A percentile compares a stretch with the other conserved stretches of the same genome.
Evolutionary conservation across 2,888 invertebrate species (phyloP).

Genomic region (Lasioglossum villosulum): DNA sequence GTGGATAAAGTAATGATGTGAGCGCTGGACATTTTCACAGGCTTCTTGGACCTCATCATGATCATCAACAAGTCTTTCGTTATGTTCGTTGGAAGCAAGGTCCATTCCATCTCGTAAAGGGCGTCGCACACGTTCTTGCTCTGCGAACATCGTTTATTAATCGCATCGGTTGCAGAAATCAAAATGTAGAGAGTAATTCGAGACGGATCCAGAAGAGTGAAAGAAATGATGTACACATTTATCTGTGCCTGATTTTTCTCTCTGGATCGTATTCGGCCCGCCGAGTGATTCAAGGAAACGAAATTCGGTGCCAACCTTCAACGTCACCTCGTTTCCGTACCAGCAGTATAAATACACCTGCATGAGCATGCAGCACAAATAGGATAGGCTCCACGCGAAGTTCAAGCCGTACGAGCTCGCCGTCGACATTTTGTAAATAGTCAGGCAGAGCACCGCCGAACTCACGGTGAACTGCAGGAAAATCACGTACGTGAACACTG

Average conservation of each 20-base stretch:
- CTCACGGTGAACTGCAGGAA: constrained; percentile 63
- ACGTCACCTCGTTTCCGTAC: constrained; percentile 75
- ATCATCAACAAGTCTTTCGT: constrained; percentile 65
- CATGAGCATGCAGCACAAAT: constrained; percentile 62
- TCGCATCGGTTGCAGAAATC: not conserved
- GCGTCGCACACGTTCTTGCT: constrained; percentile 63
- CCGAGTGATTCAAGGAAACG: constrained; percentile 6
- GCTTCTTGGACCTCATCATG: constrained; percentile 59
- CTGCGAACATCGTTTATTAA: constrained; percentile 40
- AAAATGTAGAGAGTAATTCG: not conserved
- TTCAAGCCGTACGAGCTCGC: constrained; percentile 41
- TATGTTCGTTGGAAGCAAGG: constrained; percentile 40
- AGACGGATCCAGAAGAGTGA: not conserved
- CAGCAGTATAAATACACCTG: constrained; percentile 77
- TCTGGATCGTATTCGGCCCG: not conserved
- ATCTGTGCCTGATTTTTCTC: not conserved
- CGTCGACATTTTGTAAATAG: constrained; percentile 57
- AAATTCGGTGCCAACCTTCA: constrained; percentile 57
- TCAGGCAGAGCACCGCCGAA: constrained; percentile 59
- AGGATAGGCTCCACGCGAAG: constrained; percentile 51
- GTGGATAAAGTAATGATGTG: constrained; percentile 65
- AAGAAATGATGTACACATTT: not conserved
- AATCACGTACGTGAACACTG: constrained; percentile 58
- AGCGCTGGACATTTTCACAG: constrained; percentile 64
- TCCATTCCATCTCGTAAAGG: constrained; percentile 69